A percentile compares a stretch with the other conserved stretches of the same genome.
phyloP scores from a whole-genome alignment of 2,888 invertebrate genomes.

The Mythimna ferrago region DNA sequence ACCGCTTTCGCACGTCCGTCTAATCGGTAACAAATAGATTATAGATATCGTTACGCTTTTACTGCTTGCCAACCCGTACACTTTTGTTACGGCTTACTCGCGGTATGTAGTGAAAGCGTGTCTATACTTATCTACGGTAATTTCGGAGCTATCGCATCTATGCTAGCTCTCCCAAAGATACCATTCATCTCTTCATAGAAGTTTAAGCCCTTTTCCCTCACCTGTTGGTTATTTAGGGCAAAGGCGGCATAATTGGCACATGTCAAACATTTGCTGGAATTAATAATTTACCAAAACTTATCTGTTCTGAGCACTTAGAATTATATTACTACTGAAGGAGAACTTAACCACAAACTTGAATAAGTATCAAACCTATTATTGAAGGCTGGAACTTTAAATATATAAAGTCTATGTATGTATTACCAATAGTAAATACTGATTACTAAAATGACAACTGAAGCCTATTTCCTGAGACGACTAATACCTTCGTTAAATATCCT shows the following conservation, averaged over 20 bases:
- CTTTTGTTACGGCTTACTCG: constrained; percentile 37
- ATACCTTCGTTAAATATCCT: neutral
- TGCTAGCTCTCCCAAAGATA: neutral
- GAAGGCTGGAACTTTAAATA: neutral
- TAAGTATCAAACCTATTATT: neutral
- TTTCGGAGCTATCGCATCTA: neutral
- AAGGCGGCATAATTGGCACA: neutral
- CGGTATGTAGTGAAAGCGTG: constrained; percentile 37
- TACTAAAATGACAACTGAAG: neutral
- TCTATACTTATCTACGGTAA: constrained; percentile 4
- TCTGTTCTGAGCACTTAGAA: neutral
- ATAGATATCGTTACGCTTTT: constrained; percentile 73
- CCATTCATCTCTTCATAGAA: constrained; percentile 4
- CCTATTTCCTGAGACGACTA: neutral
- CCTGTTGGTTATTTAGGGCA: neutral
- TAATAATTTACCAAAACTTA: neutral
- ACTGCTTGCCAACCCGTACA: constrained; percentile 50
- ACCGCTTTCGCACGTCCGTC: constrained; percentile 74
- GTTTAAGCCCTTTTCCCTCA: neutral
- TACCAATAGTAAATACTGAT: too few species aligned
- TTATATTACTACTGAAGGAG: neutral
- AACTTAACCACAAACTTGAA: neutral
- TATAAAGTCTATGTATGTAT: neutral
- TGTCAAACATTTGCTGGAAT: neutral
- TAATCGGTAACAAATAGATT: constrained; percentile 74